Base-by-base conservation (phyloP, 1,140 invertebrate genomes). In the Sminthurinus signatus region DNA sequence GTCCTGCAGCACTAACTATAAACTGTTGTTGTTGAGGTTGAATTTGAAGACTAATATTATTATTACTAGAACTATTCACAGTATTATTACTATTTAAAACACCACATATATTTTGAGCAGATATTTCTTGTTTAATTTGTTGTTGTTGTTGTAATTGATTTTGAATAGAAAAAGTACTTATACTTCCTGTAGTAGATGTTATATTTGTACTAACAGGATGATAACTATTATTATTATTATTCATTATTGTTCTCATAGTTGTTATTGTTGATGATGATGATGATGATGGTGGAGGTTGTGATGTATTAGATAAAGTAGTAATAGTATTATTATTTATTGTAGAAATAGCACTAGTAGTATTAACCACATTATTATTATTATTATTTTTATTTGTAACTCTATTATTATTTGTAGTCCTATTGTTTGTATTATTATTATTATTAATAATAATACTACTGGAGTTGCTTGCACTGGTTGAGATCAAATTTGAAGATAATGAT, bases 401-500 rank as follows among this genome's bases (percentile, higher is more conserved):
- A n/a, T n/a, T n/a, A n/a, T n/a, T n/a, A n/a, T n/a, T n/a, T n/a
- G n/a, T n/a, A n/a, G n/a, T 51, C 27, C 58, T 17, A 48, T 51
- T 27, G 17, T n/a, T 48, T 5, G 5, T 36, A 15, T 59, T 15
- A 25, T 59, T 36, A 36, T 36, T 36, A 5, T 23, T 32, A n/a
- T 48, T 21, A 21, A 23, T 17, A 27, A 23, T 43, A 60, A 31
- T 60, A 46, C 19, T 46, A 52, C 50, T 52, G 8, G 50, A 52
- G 28, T 52, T 31, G 50, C 50, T 52, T 14, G 28, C 32, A 50
- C 5, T n/a, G 44, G 44, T 4, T 52, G 65, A 68, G 66, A 68
- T 68, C 66, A 64, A 68, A 61, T 56, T 59, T 39, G 48, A 52
- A 52, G 46, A 48, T 14, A 8, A 14, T 10, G 15, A 52, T 62